Conservation (phyloP, 92 coral and sea anemone species). For the Umimayanthus chanpuru region DNA sequence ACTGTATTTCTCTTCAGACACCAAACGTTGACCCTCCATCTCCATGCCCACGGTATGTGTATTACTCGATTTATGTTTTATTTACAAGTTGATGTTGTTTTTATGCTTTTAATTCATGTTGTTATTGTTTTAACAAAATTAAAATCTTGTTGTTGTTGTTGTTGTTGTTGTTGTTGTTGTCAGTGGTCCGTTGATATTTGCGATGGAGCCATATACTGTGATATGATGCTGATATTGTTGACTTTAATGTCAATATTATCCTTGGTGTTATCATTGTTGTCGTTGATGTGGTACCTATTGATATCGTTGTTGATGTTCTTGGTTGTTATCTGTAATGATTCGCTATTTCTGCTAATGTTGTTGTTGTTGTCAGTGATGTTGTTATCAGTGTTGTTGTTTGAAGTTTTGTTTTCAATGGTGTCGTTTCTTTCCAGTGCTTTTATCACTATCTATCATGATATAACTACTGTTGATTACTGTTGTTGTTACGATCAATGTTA, state of each 20-base stretch:
- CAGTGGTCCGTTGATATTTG: too few species aligned
- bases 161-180: neutral
- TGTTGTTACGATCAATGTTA: too few species aligned
- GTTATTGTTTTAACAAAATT: too few species aligned
- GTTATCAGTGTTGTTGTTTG: neutral
- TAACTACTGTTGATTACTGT: too few species aligned
- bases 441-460: neutral
- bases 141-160: neutral
- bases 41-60: conserved; percentile 30
- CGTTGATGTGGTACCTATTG: neutral
- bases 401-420: neutral
- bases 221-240: too few species aligned
- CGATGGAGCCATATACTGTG: too few species aligned
- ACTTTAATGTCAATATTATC: too few species aligned
- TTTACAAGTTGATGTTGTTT: too few species aligned
- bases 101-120: neutral
- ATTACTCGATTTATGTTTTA: neutral
- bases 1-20: conserved; percentile 5
- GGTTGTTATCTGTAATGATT: neutral
- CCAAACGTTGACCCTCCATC: conserved; percentile 22
- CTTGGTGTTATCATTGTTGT: neutral
- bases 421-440: neutral
- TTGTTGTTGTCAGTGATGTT: neutral
- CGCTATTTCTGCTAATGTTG: neutral
- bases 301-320: neutral